phyloP scores from a whole-genome alignment of 1,140 invertebrate species.

The Nautilus pompilius region DNA sequence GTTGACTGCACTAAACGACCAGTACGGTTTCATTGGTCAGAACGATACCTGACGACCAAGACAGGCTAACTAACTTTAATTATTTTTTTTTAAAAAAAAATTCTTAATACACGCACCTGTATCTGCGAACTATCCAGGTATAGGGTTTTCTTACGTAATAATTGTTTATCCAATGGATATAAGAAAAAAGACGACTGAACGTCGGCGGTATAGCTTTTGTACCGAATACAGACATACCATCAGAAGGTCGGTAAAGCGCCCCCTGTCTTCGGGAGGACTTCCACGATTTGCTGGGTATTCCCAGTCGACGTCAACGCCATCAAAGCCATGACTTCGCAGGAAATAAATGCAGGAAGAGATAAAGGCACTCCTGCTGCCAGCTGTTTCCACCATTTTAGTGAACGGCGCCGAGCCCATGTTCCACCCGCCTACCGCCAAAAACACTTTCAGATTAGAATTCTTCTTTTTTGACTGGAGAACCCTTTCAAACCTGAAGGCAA shows the following conservation, averaged over 20 bases:
- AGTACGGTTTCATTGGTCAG: no score
- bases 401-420: constrained; percentile 82
- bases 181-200: no score
- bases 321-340: constrained; percentile 86
- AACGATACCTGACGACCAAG: no score
- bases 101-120: no score
- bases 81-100: no score
- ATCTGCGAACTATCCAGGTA: no score
- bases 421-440: constrained; percentile 93
- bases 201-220: no score
- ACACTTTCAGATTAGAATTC: constrained; percentile 86
- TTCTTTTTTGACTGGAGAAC: constrained; percentile 89
- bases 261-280: constrained; percentile 81
- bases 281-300: constrained; percentile 89
- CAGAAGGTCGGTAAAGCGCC: constrained; percentile 86
- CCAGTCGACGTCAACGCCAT: constrained; percentile 93
- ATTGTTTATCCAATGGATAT: no score
- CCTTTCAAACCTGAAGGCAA: constrained; percentile 70
- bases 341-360: constrained; percentile 69
- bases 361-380: constrained; percentile 23
- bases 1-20: no score
- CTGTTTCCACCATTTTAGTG: constrained; percentile 26
- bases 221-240: no score
- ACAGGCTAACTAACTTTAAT: no score
- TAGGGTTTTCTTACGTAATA: no score